phyloP scores from a whole-genome alignment of 2,113 vertebrate genomes.

The Bungarus multicinctus region DNA sequence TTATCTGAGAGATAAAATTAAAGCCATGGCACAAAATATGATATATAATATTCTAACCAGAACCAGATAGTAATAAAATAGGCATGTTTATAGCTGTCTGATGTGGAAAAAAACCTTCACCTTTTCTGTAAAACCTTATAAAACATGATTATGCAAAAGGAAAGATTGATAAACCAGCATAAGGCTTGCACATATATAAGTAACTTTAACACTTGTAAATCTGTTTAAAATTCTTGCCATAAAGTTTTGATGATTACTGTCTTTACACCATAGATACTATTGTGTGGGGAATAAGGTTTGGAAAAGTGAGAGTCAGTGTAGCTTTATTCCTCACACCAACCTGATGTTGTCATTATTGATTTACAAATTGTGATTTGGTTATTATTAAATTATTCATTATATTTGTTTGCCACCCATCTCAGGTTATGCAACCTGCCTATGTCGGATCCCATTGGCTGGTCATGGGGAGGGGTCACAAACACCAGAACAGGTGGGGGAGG shows the following conservation, averaged over 20 bases:
- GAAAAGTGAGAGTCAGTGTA: not conserved
- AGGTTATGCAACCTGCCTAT: not conserved
- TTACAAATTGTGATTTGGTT: not conserved
- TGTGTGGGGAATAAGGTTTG: too few species aligned
- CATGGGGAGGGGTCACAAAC: not conserved
- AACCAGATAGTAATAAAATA: not conserved
- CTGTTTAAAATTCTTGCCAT: not conserved
- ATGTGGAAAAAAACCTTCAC: not conserved
- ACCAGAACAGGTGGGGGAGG: not conserved
- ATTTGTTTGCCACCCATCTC: not conserved
- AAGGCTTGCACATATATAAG: not conserved
- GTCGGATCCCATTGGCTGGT: not conserved
- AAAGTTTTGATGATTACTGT: not conserved
- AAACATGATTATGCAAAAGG: not conserved
- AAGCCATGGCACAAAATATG: not conserved
- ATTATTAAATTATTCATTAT: not conserved
- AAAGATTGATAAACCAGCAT: not conserved
- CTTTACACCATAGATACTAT: not conserved
- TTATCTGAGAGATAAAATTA: not conserved
- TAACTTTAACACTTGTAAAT: not conserved
- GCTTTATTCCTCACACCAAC: too few species aligned
- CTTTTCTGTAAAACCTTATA: not conserved
- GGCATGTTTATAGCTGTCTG: not conserved
- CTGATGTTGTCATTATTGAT: not conserved
- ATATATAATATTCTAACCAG: not conserved